phyloP scores from a whole-genome alignment of 2,797 vertebrate species.

The Falco cherrug region DNA sequence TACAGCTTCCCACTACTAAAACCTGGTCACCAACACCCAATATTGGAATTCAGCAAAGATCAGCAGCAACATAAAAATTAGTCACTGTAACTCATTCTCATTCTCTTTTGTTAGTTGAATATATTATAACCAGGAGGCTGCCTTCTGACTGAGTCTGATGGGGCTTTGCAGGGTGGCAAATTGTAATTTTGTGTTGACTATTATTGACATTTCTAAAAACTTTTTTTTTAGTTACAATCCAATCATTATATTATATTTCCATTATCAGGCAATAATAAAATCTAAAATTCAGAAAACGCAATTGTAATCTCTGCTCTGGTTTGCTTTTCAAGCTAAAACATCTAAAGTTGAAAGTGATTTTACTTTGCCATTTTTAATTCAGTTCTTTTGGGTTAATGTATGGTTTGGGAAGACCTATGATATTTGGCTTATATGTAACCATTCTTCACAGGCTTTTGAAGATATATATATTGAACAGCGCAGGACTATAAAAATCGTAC shows the following conservation, averaged over 20 bases:
- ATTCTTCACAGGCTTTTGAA: constrained; percentile 89
- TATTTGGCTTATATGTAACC: not conserved
- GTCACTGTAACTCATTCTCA: not conserved
- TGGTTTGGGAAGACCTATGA: not conserved
- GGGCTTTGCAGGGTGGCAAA: not conserved
- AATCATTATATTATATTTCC: not conserved
- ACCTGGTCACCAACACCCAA: not conserved
- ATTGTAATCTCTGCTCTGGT: not conserved
- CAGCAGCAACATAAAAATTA: not conserved
- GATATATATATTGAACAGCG: constrained; percentile 89
- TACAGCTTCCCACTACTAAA: not conserved
- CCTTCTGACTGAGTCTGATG: not conserved
- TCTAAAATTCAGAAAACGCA: not conserved
- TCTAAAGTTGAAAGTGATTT: not conserved
- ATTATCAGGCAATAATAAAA: not conserved
- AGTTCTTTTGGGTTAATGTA: not conserved
- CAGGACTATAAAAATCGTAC: constrained; percentile 85
- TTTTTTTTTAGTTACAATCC: no score
- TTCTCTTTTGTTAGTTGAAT: not conserved
- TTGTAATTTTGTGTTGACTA: not conserved
- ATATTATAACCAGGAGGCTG: not conserved
- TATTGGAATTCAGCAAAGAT: not conserved
- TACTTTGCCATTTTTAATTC: not conserved
- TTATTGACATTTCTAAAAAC: not conserved
- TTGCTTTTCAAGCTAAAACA: not conserved